Conservation (phyloP, 1,140 invertebrate species). For the Pseudomyrmex pallidus region DNA sequence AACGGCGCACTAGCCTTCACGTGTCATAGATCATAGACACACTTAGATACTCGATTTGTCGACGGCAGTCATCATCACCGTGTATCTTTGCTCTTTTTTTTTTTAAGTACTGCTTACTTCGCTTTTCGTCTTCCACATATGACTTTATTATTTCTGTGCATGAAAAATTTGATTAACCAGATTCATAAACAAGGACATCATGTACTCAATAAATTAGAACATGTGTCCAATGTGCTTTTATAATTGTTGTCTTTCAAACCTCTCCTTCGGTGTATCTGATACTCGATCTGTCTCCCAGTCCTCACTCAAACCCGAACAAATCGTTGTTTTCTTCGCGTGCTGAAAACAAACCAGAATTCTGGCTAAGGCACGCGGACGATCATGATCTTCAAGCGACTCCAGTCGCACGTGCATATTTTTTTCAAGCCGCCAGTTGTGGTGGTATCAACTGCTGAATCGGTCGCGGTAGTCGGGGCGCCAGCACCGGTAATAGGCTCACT, state of each 20-base stretch:
- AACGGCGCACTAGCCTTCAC: constrained; percentile 35
- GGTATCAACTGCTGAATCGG: constrained; percentile 74
- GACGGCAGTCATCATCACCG: constrained; percentile 48
- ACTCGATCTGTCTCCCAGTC: neutral
- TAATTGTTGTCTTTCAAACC: neutral
- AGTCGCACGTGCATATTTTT: neutral
- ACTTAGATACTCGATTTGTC: constrained; percentile 80
- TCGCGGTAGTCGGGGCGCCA: constrained; percentile 75
- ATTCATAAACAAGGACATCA: too few relatives aligned
- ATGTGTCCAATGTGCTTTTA: too few relatives aligned
- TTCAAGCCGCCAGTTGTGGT: constrained; percentile 78
- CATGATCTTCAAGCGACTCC: neutral
- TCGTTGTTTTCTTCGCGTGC: too few relatives aligned
- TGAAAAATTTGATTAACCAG: too few relatives aligned
- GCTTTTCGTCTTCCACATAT: neutral
- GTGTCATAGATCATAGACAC: constrained; percentile 79
- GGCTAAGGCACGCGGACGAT: neutral
- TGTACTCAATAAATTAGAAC: too few relatives aligned
- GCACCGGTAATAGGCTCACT: constrained; percentile 80
- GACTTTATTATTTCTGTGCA: neutral
- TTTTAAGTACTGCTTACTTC: constrained; percentile 41
- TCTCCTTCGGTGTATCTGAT: too few relatives aligned
- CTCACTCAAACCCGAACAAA: too few relatives aligned
- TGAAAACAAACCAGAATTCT: neutral
- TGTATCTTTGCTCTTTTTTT: constrained; percentile 6